Base-by-base conservation (phyloP, 2,888 invertebrate genomes). In the Pollenia angustigena region DNA sequence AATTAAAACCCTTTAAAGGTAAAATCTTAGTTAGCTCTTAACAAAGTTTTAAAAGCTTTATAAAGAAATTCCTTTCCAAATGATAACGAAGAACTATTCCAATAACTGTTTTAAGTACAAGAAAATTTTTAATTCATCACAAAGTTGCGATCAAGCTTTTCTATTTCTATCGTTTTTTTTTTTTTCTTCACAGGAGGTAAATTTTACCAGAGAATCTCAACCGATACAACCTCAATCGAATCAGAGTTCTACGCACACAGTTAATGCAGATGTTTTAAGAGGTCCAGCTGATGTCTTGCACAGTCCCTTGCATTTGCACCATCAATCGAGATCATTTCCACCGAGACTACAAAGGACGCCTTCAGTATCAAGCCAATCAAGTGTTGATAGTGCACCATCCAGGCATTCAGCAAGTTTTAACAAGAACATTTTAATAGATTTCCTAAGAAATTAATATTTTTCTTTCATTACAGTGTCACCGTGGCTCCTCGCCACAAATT, bases 401-500 rank as follows among this genome's bases (percentile, higher is more conserved):
- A 94, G 95, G 90, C 94, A 94, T 92, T 93, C 93, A 89, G 93
- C 93, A 88, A 89, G 90, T 87, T 6, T 44, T 2, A 23, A 0
- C 50, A 18, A 7, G 23, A 79, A n/a, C 1, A 4, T 12, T 11
- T 44, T 7, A 56, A 6, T 32, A 16, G 2, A 18, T 0, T 6
- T 0, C n/a, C 23, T 2, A 62, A 42, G 8, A 42, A 52, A 16
- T 42, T 1, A 66, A n/a, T 11, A 16, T 10, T 50, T 50, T 84
- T 23, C 42, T 66, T 66, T 6, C 32, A 32, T 82, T 62, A 0
- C 42, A 89, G 95, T 95, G 95, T 89, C 97, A 97, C 91, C 96
- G 97, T 56, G 97, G 97, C 9, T 97, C 97, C 0, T 97, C 97
- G 0, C 97, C 97, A 0, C 97, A 97, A 89, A 97, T 97, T 89